phyloP scores from a whole-genome alignment of 2,113 vertebrate genomes.

The Triplophysa rosa region DNA sequence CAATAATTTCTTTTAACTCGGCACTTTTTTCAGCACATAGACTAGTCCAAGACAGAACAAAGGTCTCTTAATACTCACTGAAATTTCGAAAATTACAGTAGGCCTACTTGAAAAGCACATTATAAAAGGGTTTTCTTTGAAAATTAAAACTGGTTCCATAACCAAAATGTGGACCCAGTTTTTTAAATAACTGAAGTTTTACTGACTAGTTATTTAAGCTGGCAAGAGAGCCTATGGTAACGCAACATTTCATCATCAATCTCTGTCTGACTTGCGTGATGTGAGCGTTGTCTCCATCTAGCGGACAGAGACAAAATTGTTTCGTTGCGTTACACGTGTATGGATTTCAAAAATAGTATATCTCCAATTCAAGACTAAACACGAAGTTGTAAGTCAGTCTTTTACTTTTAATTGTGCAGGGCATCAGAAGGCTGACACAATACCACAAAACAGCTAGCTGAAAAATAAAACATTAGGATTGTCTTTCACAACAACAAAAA shows the following conservation, averaged over 20 bases:
- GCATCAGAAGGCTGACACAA: background rate
- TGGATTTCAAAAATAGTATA: no score
- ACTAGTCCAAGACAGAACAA: background rate
- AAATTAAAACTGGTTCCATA: background rate
- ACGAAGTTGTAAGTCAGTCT: background rate
- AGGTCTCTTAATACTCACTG: background rate
- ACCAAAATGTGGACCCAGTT: background rate
- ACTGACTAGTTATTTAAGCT: background rate
- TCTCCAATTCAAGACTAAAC: background rate
- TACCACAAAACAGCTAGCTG: background rate
- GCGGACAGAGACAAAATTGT: background rate
- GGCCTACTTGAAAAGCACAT: background rate
- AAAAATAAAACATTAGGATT: background rate
- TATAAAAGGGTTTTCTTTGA: background rate
- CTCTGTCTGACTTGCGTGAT: background rate
- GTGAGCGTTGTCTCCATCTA: slow-evolving; percentile 24
- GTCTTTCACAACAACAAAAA: background rate
- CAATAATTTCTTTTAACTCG: background rate
- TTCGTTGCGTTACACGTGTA: background rate
- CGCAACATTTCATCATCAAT: slow-evolving; percentile 1
- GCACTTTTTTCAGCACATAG: background rate
- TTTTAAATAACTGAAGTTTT: background rate
- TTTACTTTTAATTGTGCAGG: background rate
- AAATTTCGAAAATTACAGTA: background rate
- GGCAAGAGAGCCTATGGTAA: background rate